These are phyloP conservation scores for Chymomyza costata DNA, from an alignment of 1,140 invertebrate genomes.

Conservation along the genomic window DNA sequence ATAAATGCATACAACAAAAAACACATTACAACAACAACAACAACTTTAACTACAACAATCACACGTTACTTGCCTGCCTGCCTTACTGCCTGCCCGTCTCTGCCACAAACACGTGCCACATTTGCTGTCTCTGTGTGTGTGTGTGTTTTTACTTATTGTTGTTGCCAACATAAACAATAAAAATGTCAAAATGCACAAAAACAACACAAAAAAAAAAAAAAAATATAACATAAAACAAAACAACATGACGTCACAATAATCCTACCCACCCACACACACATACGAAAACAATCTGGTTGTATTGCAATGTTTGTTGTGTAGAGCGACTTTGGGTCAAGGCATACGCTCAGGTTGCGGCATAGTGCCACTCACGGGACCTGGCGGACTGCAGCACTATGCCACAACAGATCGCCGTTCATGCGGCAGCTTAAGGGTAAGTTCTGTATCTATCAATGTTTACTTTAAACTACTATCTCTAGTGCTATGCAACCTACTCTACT, in stretches of 20 bases:
- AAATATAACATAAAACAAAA: constrained; percentile 14
- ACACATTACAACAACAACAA: constrained; percentile 31
- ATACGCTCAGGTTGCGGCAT: constrained; percentile 77
- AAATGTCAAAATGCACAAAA: constrained; percentile 44
- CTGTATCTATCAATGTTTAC: background rate
- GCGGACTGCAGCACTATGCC: constrained; percentile 75
- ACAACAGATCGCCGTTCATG: constrained; percentile 74
- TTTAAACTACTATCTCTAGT: constrained; percentile 6
- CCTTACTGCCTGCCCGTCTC: constrained; percentile 24
- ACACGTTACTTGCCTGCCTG: constrained; percentile 34
- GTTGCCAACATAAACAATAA: constrained; percentile 36
- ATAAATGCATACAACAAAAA: constrained; percentile 34
- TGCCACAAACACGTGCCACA: constrained; percentile 9
- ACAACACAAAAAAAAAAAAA: constrained; percentile 22
- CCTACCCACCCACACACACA: constrained; percentile 20
- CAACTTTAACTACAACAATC: constrained; percentile 23
- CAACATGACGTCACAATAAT: constrained; percentile 19
- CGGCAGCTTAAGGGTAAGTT: constrained; percentile 77
- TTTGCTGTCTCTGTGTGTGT: constrained; percentile 26
- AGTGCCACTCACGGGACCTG: constrained; percentile 76
- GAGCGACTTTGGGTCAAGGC: constrained; percentile 81
- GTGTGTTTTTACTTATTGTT: constrained; percentile 28
- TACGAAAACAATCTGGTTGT: constrained; percentile 56
- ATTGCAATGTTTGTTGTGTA: constrained; percentile 76
- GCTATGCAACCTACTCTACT: constrained; percentile 21